These are phyloP conservation scores for Cerceris ruficornis DNA, from an alignment of 2,888 invertebrate genomes.

Conservation along the genomic window DNA sequence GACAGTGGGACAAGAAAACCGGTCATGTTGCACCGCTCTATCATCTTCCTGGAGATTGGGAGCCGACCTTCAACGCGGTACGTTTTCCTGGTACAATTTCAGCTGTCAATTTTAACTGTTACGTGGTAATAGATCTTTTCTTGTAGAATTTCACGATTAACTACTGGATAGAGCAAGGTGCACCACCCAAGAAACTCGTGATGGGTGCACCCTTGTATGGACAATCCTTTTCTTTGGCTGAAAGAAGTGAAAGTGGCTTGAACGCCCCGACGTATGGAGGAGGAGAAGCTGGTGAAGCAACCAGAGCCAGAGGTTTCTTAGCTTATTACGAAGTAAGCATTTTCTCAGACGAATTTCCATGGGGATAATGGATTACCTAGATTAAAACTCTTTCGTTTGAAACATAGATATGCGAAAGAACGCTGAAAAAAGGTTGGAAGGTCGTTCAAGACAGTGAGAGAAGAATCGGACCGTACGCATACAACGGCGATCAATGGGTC, in stretches of 20 bases:
- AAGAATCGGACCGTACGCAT: slow-evolving; percentile 94
- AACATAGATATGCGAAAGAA: slow-evolving; percentile 89
- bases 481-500: slow-evolving; percentile 94
- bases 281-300: slow-evolving; percentile 94
- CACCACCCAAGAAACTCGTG: slow-evolving; percentile 89
- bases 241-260: slow-evolving; percentile 84
- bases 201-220: slow-evolving; percentile 96
- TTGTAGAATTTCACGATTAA: slow-evolving; percentile 91
- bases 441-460: slow-evolving; percentile 90
- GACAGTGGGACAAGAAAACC: slow-evolving; percentile 95
- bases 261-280: slow-evolving; percentile 92
- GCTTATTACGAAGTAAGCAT: slow-evolving; percentile 91
- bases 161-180: slow-evolving; percentile 93
- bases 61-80: slow-evolving; percentile 90
- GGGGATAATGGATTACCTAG: background rate
- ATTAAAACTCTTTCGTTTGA: background rate
- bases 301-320: slow-evolving; percentile 93
- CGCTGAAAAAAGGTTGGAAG: slow-evolving; percentile 89
- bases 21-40: slow-evolving; percentile 96
- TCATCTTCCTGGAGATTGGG: slow-evolving; percentile 87
- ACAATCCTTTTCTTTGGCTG: slow-evolving; percentile 92
- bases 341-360: background rate
- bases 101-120: background rate
- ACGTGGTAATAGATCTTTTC: background rate
- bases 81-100: background rate